These are phyloP conservation scores for Bucco capensis DNA, from an alignment of 2,113 vertebrate genomes.

Conservation along the genomic window DNA sequence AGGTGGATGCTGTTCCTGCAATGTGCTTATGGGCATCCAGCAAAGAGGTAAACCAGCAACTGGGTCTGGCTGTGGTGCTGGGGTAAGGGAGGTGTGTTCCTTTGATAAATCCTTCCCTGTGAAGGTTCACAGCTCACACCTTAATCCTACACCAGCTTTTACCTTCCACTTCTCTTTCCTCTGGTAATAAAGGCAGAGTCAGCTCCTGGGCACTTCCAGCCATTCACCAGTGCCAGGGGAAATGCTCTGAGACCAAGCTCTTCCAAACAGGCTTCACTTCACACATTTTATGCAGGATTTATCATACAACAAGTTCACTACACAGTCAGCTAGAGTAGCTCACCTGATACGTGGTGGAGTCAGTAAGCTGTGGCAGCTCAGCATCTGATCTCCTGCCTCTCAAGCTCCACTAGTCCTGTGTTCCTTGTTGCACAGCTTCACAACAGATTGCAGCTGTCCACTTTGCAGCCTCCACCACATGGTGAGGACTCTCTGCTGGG, in stretches of 20 bases:
- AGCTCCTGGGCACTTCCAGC: not conserved
- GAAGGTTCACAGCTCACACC: not conserved
- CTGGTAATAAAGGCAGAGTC: not conserved
- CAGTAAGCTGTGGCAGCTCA: not conserved
- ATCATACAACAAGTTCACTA: not conserved
- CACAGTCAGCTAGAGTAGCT: accelerated
- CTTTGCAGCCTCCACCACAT: accelerated
- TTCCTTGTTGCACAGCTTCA: not conserved
- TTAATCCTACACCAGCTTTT: not conserved
- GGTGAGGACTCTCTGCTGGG: not conserved
- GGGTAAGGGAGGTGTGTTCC: not conserved
- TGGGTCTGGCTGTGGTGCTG: not conserved
- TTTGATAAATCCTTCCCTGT: not conserved
- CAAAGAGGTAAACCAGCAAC: not conserved
- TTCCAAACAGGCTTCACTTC: not conserved
- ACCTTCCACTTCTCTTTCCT: not conserved
- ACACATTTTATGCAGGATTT: not conserved
- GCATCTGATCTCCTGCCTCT: not conserved
- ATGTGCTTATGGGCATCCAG: not conserved
- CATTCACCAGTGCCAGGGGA: not conserved
- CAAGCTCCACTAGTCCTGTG: accelerated
- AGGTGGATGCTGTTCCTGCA: not conserved
- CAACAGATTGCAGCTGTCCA: accelerated
- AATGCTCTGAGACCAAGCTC: not conserved
- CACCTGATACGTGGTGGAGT: not conserved